These are phyloP conservation scores for Euborellia annulipes DNA, from an alignment of 1,140 invertebrate species.

Conservation along the genomic window DNA sequence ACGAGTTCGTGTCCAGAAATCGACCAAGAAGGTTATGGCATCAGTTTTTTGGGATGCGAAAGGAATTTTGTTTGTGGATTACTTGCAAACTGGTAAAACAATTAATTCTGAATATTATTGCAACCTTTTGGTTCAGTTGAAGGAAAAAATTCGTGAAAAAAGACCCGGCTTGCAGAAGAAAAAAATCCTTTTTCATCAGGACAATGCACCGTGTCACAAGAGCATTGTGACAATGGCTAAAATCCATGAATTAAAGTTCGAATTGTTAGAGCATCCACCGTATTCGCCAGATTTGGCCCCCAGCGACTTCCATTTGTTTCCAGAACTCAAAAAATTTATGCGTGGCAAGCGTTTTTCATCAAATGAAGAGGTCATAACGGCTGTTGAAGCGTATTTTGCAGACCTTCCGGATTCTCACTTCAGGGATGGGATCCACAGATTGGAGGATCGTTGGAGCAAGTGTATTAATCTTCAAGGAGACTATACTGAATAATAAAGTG, in stretches of 20 bases:
- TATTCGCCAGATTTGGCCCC: slow-evolving; percentile 29
- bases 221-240: slow-evolving; percentile 17
- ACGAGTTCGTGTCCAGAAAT: too few relatives aligned
- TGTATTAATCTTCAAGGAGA: slow-evolving; percentile 11
- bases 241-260: slow-evolving; percentile 24
- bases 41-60: slow-evolving; percentile 24
- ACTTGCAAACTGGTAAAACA: slow-evolving; percentile 29
- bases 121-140: slow-evolving; percentile 13
- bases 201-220: slow-evolving; percentile 24
- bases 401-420: slow-evolving; percentile 7
- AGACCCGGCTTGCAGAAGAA: slow-evolving; percentile 21
- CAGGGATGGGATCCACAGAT: slow-evolving; percentile 6
- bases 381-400: slow-evolving; percentile 16
- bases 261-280: slow-evolving; percentile 29
- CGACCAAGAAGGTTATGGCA: slow-evolving; percentile 21
- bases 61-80: slow-evolving; percentile 27
- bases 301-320: slow-evolving; percentile 25
- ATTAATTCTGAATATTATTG: slow-evolving; percentile 21
- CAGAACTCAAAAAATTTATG: slow-evolving; percentile 7
- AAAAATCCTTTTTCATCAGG: slow-evolving; percentile 26
- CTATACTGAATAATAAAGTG: slow-evolving; percentile 14
- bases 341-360: not conserved
- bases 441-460: slow-evolving; percentile 7
- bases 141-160: slow-evolving; percentile 15
- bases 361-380: slow-evolving; percentile 12